A percentile compares a stretch with the other conserved stretches of the same genome.
Evolutionary conservation across 2,888 invertebrate genomes (phyloP).

Genomic region (Tholera decimalis): DNA sequence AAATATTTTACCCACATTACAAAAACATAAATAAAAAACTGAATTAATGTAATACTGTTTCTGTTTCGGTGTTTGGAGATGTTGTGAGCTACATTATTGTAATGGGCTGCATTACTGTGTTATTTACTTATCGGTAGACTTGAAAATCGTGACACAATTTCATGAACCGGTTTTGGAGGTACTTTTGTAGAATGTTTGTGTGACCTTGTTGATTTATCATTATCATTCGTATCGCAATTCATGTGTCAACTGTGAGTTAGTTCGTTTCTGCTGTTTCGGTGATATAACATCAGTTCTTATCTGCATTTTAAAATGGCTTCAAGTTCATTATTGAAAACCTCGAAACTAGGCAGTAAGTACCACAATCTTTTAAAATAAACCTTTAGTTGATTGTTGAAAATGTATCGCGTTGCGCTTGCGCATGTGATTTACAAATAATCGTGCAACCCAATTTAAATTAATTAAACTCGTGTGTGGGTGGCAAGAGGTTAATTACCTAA

Average conservation of each 20-base stretch:
- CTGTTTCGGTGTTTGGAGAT: slow-evolving; percentile 26
- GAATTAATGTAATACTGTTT: slow-evolving; percentile 10
- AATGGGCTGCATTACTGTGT: slow-evolving; percentile 4
- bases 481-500: slow-evolving; percentile 7
- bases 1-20: slow-evolving; percentile 9
- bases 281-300: slow-evolving; percentile 61
- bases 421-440: slow-evolving; percentile 1
- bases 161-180: slow-evolving; percentile 53
- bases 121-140: slow-evolving; percentile 5
- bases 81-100: background rate
- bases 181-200: slow-evolving; percentile 52
- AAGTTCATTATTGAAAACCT: slow-evolving; percentile 76
- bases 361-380: background rate
- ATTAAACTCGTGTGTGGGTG: background rate
- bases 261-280: slow-evolving; percentile 63
- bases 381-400: background rate
- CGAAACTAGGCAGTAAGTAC: slow-evolving; percentile 81
- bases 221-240: slow-evolving; percentile 77
- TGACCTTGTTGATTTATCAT: slow-evolving; percentile 78
- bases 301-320: slow-evolving; percentile 76
- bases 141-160: slow-evolving; percentile 59
- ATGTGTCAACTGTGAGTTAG: slow-evolving; percentile 72
- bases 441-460: slow-evolving; percentile 9
- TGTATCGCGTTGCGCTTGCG: slow-evolving; percentile 3
- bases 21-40: slow-evolving; percentile 27